A percentile compares a stretch with the other conserved stretches of the same genome.
These are phyloP conservation scores for Marcusenius ussheri DNA, from an alignment of 2,113 vertebrate species.

Conservation along the genomic window DNA sequence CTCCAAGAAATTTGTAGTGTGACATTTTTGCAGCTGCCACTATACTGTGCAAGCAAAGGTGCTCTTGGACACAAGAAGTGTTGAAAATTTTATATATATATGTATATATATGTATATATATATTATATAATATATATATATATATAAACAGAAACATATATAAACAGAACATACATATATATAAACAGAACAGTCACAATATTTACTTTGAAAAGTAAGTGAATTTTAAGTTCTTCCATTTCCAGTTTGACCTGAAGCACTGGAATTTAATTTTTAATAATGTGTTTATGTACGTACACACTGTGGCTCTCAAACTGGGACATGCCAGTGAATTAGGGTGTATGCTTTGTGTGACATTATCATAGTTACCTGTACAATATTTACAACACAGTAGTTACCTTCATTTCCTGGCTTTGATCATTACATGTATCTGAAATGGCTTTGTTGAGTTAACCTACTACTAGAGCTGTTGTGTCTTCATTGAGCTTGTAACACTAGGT, in stretches of 20 bases:
- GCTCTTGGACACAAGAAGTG: conserved; percentile 43
- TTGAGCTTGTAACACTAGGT: not conserved
- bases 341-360: not conserved
- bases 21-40: conserved; percentile 14
- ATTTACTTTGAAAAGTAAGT: not conserved
- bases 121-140: no score
- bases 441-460: not conserved
- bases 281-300: not conserved
- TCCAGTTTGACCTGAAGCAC: not conserved
- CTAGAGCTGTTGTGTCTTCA: not conserved
- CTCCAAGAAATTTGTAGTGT: not conserved
- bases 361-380: not conserved
- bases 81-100: conserved; percentile 17
- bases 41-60: conserved; percentile 15
- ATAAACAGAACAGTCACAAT: no score
- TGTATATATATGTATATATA: no score
- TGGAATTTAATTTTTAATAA: not conserved
- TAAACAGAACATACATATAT: no score
- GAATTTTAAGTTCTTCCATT: not conserved
- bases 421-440: not conserved
- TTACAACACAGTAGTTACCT: not conserved
- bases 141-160: no score
- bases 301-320: not conserved
- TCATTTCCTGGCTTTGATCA: not conserved
- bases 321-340: not conserved